Percentiles rank a stretch among this genome's conserved stretches.
Conservation (phyloP, 2,113 vertebrate species). For the Malurus alboscapulatus region DNA sequence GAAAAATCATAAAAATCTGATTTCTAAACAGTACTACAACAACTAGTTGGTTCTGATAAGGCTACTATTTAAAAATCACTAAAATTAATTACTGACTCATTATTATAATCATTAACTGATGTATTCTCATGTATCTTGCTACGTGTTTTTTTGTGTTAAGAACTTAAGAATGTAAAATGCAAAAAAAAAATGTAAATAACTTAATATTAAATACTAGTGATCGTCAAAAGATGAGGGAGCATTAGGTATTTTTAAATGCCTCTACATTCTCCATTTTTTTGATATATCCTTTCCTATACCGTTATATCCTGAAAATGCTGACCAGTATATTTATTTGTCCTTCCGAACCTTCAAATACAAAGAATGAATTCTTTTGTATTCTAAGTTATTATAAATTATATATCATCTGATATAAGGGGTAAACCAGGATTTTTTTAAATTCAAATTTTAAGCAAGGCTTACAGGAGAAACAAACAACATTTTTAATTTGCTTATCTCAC, state of each 20-base stretch:
- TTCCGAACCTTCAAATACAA: background rate
- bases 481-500: background rate
- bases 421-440: background rate
- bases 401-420: background rate
- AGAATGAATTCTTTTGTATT: background rate
- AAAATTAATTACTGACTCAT: background rate
- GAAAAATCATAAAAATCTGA: background rate
- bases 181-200: background rate
- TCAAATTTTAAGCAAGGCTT: background rate
- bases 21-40: background rate
- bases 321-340: background rate
- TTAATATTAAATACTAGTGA: background rate
- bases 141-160: rapidly evolving
- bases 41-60: background rate
- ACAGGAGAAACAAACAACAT: background rate
- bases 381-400: background rate
- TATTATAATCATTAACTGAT: background rate
- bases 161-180: background rate
- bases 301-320: background rate
- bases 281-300: background rate
- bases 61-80: background rate
- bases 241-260: background rate
- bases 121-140: background rate
- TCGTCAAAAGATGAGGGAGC: background rate
- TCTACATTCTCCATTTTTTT: background rate